Percentiles rank a stretch among this genome's conserved stretches.
phyloP scores from a whole-genome alignment of 2,113 vertebrate genomes.

The Chamaea fasciata region DNA sequence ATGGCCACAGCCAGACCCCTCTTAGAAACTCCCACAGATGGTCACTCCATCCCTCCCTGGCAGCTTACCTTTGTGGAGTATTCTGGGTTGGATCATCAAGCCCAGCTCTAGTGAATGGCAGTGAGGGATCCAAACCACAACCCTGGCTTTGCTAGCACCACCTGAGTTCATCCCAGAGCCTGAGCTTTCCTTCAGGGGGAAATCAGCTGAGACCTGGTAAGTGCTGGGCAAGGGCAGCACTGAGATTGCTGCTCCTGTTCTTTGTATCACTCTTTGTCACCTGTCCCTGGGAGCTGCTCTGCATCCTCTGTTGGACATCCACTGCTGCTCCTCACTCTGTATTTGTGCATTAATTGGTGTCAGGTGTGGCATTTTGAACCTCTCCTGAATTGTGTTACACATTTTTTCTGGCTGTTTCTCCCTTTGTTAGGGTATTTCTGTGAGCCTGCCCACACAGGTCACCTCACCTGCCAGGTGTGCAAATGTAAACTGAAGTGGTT shows the following conservation, averaged over 20 bases:
- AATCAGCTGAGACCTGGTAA: background rate
- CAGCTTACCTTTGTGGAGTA: background rate
- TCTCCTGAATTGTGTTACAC: background rate
- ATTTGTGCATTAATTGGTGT: background rate
- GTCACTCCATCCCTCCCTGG: background rate
- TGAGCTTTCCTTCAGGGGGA: background rate
- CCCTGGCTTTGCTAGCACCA: background rate
- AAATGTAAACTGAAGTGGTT: background rate
- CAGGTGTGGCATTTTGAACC: background rate
- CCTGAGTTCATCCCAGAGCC: background rate
- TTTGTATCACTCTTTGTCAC: background rate
- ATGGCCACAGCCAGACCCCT: background rate
- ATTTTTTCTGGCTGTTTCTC: background rate
- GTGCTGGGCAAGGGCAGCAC: background rate
- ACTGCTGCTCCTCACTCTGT: background rate
- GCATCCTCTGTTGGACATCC: background rate
- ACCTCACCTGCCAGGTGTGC: background rate
- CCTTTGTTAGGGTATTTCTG: background rate
- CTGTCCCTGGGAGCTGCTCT: background rate
- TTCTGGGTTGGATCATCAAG: fast-evolving
- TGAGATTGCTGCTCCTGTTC: background rate
- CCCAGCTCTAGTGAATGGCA: background rate
- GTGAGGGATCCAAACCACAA: fast-evolving
- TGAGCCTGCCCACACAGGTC: background rate
- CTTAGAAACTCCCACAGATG: background rate